Base-by-base conservation (phyloP, 2,113 vertebrate genomes). In the Clarias macrocephalus region DNA sequence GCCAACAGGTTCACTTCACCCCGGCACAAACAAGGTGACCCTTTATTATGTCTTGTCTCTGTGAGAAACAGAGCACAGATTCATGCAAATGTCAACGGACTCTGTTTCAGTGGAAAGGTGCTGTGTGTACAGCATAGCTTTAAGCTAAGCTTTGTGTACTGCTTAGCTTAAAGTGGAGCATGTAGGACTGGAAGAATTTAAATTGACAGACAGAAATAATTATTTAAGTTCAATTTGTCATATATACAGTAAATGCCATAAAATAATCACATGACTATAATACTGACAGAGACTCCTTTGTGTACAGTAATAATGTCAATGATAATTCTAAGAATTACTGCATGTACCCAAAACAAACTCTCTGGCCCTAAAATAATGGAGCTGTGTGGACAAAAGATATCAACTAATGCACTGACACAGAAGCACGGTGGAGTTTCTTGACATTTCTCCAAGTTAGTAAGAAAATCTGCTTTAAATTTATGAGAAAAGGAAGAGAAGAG, bases 71-170 rank as follows among this genome's bases (percentile, higher is more conserved):
- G 77, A 86, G 63, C 84, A 42, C 59, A n/a, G 73, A 52, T 66
- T 85, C 28, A 91, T 90, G 89, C 85, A 93, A 93, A 94, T 91
- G 33, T 68, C 83, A 89, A 90, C 87, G 18, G 90, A 89, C 85
- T 76, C 52, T 8, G 3, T 60, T 37, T 66, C n/a, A 66, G 23
- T 75, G 62, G 59, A 72, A 73, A 80, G 60, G 52, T 0, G 21
- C 37, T 37, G 1, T 77, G 21, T 60, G 68, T 4, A 80, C 63
- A 30, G 57, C 37, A 66, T 28, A 11, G 23, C 57, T n/a, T 68
- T 48, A 82, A 42, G 54, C 48, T 48, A 48, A 48, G 21, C 37
- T 37, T 1, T 77, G 21, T 60, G 68, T 4, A 77, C 68, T n/a
- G 57, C 28, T 72, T 33, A 11, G 23, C 57, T n/a, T 68, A 60